Evolutionary conservation across 2,888 invertebrate genomes (phyloP), one percentile per base, ranked within the genome.

Genomic region (Tryphoninae sp.): DNA sequence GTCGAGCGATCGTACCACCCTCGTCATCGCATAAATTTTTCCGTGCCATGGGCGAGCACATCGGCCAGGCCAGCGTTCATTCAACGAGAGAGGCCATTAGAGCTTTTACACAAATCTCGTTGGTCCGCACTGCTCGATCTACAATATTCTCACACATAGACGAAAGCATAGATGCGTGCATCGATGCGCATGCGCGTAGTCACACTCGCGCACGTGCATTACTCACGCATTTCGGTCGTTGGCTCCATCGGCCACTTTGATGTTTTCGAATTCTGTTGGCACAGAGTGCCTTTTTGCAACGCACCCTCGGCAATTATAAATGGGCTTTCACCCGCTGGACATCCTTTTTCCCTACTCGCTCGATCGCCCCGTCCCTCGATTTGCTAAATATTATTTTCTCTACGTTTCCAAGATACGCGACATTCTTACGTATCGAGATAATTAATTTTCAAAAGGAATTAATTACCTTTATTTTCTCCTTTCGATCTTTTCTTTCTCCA

Each of bases 31-130:
- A 33, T 6, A 33, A 11, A 19, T 64, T 64, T 72, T 72, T 61
- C 59, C 40, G 23, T 23, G 73, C 64, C 19, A 64, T 51, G 9
- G 22, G 23, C 40, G 22, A 16, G 19, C 40, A 19, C 33, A 68
- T 33, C 53, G 33, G 11, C 53, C 42, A 45, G 58, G 33, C 33
- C 45, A 42, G 45, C 58, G 23, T 49, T 26, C 11, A 53, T 53
- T 73, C 53, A 64, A 73, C 49, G 64, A 49, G 22, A 61, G 49
- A 61, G 72, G 33, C 61, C 33, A 61, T 72, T 61, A 49, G 64
- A 64, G 55, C 55, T 55, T 55, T 55, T 55, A 55, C 55, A 55
- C 8, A 19, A 55, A 55, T 55, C n/a, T 55, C 8, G 55, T 55
- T 55, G 55, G n/a, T 55, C 55, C 22, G 55, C 22, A n/a, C 16